Percentiles rank a stretch among this genome's conserved stretches.
phyloP scores from a whole-genome alignment of 2,797 vertebrate species.

The Tachyglossus aculeatus region DNA sequence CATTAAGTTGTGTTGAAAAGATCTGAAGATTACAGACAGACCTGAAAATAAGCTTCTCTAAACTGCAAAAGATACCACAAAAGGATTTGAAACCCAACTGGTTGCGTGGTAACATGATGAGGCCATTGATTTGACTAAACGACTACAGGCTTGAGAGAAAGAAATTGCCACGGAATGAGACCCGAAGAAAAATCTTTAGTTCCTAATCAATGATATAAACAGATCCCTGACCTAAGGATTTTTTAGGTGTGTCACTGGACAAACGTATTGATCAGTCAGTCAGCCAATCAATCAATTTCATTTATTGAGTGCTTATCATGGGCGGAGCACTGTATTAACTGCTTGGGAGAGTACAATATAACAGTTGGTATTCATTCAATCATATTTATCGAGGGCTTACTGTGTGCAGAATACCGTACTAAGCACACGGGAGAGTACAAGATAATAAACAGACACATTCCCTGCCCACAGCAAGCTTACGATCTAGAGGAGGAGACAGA shows the following conservation, averaged over 20 bases:
- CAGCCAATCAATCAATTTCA: no score
- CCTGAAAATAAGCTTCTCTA: conserved; percentile 80
- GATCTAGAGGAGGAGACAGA: no score
- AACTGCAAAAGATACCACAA: conserved; percentile 81
- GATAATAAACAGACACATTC: no score
- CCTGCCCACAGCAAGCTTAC: no score
- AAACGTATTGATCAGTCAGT: no score
- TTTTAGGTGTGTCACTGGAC: conserved; percentile 67
- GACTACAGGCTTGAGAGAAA: conserved; percentile 79
- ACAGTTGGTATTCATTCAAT: no score
- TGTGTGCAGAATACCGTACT: no score
- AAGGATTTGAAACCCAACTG: conserved; percentile 80
- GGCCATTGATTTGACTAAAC: conserved; percentile 78
- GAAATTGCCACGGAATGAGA: conserved; percentile 82
- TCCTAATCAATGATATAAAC: conserved; percentile 81
- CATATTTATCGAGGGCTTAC: no score
- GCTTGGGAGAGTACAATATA: no score
- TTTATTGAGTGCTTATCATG: no score
- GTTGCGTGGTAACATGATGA: conserved; percentile 57
- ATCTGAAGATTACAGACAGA: conserved; percentile 76
- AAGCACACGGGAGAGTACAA: no score
- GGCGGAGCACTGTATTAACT: no score
- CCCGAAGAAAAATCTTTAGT: conserved; percentile 83
- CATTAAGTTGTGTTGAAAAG: conserved; percentile 49
- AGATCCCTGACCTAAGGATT: conserved; percentile 67